Percentiles rank a stretch among this genome's conserved stretches.
These are phyloP conservation scores for Mohoua ochrocephala DNA, from an alignment of 2,113 vertebrate species.

Conservation along the genomic window DNA sequence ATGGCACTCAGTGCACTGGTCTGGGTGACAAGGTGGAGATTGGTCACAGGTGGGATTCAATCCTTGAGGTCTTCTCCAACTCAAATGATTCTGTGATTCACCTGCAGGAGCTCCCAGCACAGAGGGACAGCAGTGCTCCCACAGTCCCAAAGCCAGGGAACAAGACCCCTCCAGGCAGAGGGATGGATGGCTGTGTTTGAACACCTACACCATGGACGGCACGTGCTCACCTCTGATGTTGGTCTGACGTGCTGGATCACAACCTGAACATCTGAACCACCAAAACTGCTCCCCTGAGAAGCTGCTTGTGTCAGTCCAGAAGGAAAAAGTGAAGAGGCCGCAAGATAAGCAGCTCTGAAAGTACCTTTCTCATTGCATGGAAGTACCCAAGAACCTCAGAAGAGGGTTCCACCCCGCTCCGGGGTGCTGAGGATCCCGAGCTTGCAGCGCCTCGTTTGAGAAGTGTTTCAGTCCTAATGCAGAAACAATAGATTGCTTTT, in stretches of 20 bases:
- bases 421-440: rapidly evolving
- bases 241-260: rapidly evolving
- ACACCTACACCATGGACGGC: neutral
- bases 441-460: neutral
- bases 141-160: neutral
- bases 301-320: neutral
- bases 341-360: neutral
- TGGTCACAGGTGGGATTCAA: neutral
- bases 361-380: neutral
- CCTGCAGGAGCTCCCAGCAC: neutral
- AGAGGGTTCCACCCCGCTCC: neutral
- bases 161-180: neutral
- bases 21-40: neutral
- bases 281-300: neutral
- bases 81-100: neutral
- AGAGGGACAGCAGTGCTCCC: neutral
- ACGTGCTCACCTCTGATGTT: neutral
- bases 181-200: neutral
- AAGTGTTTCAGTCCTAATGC: conserved; percentile 59
- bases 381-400: neutral
- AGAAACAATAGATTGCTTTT: conserved; percentile 66
- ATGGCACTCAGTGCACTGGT: neutral
- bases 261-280: neutral
- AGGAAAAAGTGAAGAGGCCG: neutral
- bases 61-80: neutral